Evolutionary conservation across 1,140 invertebrate species (phyloP), one percentile per base, ranked within the genome.

Genomic region (Vanessa tameamea): DNA sequence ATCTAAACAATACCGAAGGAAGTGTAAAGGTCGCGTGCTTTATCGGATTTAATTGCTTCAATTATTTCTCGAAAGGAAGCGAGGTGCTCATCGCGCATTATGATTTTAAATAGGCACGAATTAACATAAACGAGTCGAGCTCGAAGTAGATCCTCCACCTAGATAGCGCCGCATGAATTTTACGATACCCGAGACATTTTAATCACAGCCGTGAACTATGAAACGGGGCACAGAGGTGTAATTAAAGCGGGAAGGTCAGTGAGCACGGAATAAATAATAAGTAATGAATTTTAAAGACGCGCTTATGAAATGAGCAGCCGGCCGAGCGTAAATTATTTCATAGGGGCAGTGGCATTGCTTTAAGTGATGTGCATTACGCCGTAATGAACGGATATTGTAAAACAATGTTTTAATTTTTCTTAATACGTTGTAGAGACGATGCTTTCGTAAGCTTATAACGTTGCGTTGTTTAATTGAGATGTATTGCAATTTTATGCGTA

Each of bases 131-230:
- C 73, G 47, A 81, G 78, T 77, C 73, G 70, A 66, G 78, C 73
- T 70, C 79, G 75, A 83, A 79, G 72, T 74, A 89, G 88, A 91
- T 90, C 76, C 73, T 63, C 51, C 65, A 63, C 47, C 20, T 48
- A 75, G 87, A 90, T 89, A 87, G 78, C 69, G 75, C 75, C 80
- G 80, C 83, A 87, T 23, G 85, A 87, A 81, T 85, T 87, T 87
- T 85, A 88, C 76, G 83, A 84, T 82, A 63, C 64, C 65, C 57
- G 76, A 88, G 87, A 90, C 86, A 87, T 85, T 89, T 87, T 91
- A 90, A 90, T 90, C 87, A 89, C 81, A 88, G 84, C 90, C 89
- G 90, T 92, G 90, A 92, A 92, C 90, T 92, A 91, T 92, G 90
- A 87, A 87, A 84, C 85, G 73, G 77, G 78, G 80, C 78, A 84